Base-by-base conservation (phyloP, 2,888 invertebrate species). In the Drosophila mercatorum region DNA sequence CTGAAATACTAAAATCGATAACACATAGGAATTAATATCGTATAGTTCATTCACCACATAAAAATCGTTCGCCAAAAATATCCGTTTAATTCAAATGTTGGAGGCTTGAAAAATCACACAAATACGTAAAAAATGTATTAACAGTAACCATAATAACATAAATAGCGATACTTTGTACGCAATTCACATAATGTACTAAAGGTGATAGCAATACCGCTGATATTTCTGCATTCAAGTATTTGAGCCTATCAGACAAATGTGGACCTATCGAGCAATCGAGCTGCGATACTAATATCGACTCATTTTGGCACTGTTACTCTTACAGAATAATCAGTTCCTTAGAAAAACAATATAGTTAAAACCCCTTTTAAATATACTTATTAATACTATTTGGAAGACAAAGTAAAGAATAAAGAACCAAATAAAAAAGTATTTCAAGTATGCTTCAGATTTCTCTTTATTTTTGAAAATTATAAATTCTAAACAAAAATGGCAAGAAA, bases 271-370 rank as follows among this genome's bases (percentile, higher is more conserved):
- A 46, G 31, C n/a, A n/a, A 8, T 49, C 31, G 31, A 41, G 8
- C n/a, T 14, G n/a, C 5, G 0, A 31, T 47, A 31, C n/a, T 31
- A n/a, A 28, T 4, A 28, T 47, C 31, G 31, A 49, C n/a, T 49
- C 31, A 49, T n/a, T 28, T 49, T 5, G 31, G 49, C 47, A 31
- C 49, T 49, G 31, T 49, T 49, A 49, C 14, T 44, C 5, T 14
- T 40, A 17, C 43, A 43, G 17, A 4, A 43, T 10, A 43, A 12
- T 12, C 12, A 12, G 38, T 38, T 38, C 1, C 12, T 34, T 34
- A 34, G 6, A 34, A 34, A 34, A 34, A 34, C 31, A 7, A 34
- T 6, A 7, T 7, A 28, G 34, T 34, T 10, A 34, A 10, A 8
- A 1, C 34, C 10, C 34, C 8, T 34, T 34, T 34, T 28, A 34